Percentiles rank a stretch among this genome's conserved stretches.
Evolutionary conservation across 2,888 invertebrate species (phyloP).

Genomic region (Empis stercorea): DNA sequence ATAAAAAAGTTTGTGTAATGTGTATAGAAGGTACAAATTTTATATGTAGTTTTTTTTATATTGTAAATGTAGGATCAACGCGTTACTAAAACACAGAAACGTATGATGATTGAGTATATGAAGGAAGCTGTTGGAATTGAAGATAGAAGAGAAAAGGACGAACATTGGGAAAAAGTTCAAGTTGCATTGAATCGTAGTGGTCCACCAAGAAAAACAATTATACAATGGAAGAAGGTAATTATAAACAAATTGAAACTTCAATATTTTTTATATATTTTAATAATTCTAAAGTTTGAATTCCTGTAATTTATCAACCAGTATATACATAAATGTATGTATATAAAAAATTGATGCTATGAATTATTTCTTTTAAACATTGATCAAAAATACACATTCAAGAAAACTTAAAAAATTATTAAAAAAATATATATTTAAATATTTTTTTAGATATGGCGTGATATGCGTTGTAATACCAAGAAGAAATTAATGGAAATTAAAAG

Average conservation of each 20-base stretch:
- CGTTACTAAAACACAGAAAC: conserved; percentile 34
- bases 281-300: too few relatives aligned
- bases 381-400: too few relatives aligned
- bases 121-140: conserved; percentile 35
- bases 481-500: conserved; percentile 29
- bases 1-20: too few relatives aligned
- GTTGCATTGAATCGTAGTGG: conserved; percentile 32
- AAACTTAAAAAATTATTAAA: too few relatives aligned
- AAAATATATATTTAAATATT: neutral
- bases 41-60: too few relatives aligned
- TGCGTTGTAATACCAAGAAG: conserved; percentile 31
- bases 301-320: too few relatives aligned
- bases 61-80: conserved; percentile 9
- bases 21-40: too few relatives aligned
- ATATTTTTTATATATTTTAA: too few relatives aligned
- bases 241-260: too few relatives aligned
- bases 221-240: conserved; percentile 32
- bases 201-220: conserved; percentile 30
- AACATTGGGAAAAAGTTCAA: conserved; percentile 35
- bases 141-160: conserved; percentile 33
- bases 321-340: too few relatives aligned
- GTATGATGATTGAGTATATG: conserved; percentile 31
- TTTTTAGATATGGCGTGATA: conserved; percentile 32
- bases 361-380: too few relatives aligned
- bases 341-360: too few relatives aligned